Evolutionary conservation across 2,113 vertebrate species (phyloP).

Genomic region (Corythaeola cristata): DNA sequence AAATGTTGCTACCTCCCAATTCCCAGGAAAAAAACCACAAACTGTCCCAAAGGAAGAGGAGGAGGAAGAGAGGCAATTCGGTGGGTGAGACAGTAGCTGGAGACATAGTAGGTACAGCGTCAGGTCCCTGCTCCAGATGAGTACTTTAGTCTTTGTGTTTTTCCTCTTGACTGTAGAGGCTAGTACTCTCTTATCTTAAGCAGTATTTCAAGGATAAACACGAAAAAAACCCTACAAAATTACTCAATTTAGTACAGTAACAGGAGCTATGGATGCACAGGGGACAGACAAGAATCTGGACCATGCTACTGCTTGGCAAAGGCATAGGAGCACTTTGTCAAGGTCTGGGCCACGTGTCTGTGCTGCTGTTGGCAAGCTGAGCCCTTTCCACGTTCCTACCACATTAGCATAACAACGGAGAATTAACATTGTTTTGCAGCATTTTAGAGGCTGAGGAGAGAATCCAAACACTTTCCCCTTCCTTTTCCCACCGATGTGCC

Average conservation of each 20-base stretch:
- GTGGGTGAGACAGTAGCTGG: not conserved
- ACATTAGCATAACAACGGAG: not conserved
- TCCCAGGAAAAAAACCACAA: not conserved
- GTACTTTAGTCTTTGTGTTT: not conserved
- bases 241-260: not conserved
- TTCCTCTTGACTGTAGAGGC: not conserved
- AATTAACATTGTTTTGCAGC: not conserved
- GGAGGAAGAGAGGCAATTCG: not conserved
- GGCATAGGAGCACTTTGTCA: not conserved
- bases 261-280: not conserved
- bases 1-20: not conserved
- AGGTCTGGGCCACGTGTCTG: not conserved
- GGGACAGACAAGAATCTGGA: not conserved
- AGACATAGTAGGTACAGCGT: not conserved
- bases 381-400: not conserved
- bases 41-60: not conserved
- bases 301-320: not conserved
- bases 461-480: conserved; percentile 11
- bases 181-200: not conserved
- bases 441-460: conserved; percentile 17
- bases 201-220: not conserved
- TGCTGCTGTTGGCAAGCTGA: not conserved
- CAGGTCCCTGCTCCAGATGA: not conserved
- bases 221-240: not conserved
- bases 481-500: not conserved